phyloP scores from a whole-genome alignment of 2,113 vertebrate genomes.

The Monopterus albus region DNA sequence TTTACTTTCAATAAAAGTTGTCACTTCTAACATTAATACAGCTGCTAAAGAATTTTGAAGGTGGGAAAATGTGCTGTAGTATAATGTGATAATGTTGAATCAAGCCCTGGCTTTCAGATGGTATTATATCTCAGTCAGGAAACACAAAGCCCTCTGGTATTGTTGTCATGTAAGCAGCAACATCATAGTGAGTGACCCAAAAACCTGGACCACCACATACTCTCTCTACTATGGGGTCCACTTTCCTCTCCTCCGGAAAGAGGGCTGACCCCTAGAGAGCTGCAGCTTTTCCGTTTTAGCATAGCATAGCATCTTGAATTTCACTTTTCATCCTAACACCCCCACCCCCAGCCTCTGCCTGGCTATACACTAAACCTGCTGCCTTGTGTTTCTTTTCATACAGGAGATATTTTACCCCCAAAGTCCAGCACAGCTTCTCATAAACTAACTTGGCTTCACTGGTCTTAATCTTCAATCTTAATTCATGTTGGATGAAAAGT shows the following conservation, averaged over 20 bases:
- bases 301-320: conserved; percentile 88
- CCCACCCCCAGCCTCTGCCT: conserved; percentile 34
- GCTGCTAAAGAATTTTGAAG: not conserved
- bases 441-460: conserved; percentile 40
- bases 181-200: conserved; percentile 87
- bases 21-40: too few species aligned
- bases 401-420: conserved; percentile 40
- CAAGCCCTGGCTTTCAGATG: not conserved
- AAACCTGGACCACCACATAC: conserved; percentile 83
- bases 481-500: conserved; percentile 49
- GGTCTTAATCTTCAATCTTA: conserved; percentile 44
- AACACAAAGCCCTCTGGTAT: conserved; percentile 29
- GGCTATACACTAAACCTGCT: conserved; percentile 54
- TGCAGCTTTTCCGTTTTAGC: conserved; percentile 79
- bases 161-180: conserved; percentile 85
- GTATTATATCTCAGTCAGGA: conserved; percentile 14
- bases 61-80: not conserved
- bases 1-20: too few species aligned
- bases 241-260: conserved; percentile 85
- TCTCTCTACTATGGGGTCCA: conserved; percentile 78
- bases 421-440: conserved; percentile 14
- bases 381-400: conserved; percentile 51
- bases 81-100: not conserved
- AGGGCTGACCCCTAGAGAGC: conserved; percentile 84
- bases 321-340: conserved; percentile 86